Percentiles rank a stretch among this genome's conserved stretches.
Evolutionary conservation across 2,797 vertebrate genomes (phyloP).

Genomic region (Chaenodraco wilsoni): DNA sequence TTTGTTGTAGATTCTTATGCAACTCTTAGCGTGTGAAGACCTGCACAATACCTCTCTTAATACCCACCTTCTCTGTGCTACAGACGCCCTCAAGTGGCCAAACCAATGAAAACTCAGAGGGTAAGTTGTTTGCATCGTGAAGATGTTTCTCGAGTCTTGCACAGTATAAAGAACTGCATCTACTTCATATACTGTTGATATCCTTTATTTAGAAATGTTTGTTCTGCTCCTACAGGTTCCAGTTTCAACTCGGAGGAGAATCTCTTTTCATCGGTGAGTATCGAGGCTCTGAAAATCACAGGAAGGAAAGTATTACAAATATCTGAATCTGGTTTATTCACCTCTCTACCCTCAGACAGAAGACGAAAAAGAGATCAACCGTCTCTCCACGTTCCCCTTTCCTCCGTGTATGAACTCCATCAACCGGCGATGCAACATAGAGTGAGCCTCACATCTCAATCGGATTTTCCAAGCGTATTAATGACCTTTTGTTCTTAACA

Average conservation of each 20-base stretch:
- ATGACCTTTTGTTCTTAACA: not conserved
- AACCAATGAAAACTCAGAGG: slow-evolving; percentile 69
- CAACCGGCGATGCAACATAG: slow-evolving; percentile 86
- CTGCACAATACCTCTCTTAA: slow-evolving; percentile 6
- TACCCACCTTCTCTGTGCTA: slow-evolving; percentile 32
- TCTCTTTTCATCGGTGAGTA: slow-evolving; percentile 75
- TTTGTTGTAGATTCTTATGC: slow-evolving; percentile 14
- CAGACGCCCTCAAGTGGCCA: slow-evolving; percentile 74
- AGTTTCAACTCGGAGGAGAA: slow-evolving; percentile 82
- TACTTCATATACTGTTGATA: not conserved
- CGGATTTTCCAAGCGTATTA: not conserved
- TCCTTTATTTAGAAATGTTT: not conserved
- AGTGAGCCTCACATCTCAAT: slow-evolving; percentile 67
- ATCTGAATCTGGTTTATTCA: not conserved
- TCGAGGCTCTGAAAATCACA: not conserved
- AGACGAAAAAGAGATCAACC: slow-evolving; percentile 93
- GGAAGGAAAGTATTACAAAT: not conserved
- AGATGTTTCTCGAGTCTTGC: not conserved
- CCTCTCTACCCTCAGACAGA: slow-evolving; percentile 63
- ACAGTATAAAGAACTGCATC: not conserved
- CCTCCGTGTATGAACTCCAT: slow-evolving; percentile 93
- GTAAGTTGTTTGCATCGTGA: slow-evolving; percentile 52
- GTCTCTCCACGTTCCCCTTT: slow-evolving; percentile 93
- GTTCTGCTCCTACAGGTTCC: slow-evolving; percentile 67
- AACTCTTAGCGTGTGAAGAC: slow-evolving; percentile 35